Evolutionary conservation across 2,888 invertebrate species (phyloP), one percentile per base, ranked within the genome.

Genomic region (Megamerina dolium): DNA sequence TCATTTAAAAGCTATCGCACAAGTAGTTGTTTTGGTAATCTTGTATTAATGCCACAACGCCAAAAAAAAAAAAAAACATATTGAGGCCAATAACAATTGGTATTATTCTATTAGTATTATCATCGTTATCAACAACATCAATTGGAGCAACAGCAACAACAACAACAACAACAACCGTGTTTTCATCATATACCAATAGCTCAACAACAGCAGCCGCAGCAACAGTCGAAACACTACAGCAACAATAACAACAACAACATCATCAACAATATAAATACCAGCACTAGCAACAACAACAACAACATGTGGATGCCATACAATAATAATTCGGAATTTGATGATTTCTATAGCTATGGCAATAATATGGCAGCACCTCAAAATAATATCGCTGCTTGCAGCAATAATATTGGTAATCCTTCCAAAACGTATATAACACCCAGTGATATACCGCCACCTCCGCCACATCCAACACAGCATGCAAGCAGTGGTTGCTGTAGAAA

Each of bases 381-480:
- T 47, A 47, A 29, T 37, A 36, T n/a, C 39, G 39, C 13, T 41
- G 42, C 37, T 49, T 45, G 20, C 41, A 45, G 6, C 35, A 45
- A 27, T 19, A 39, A 18, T 44, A 48, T 13, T 29, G 35, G 4
- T 35, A 30, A 10, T 23, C 8, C 8, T 10, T 6, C 23, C 6
- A 23, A 23, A 56, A 60, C 63, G 41, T 65, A 60, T 55, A 61
- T 64, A 53, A 64, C 64, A 51, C 65, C 64, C 35, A 61, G 60
- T 37, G 64, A 65, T 34, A 65, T 65, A 52, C 64, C 64, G 37
- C 61, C 65, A 21, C 64, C 64, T 4, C 65, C 65, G 2, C 61
- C 61, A 12, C 61, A 61, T 23, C 61, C 61, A n/a, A 34, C 43
- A 12, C 61, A 61, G 20, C 61, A 60, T 12, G 37, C 43, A 23